phyloP scores from a whole-genome alignment of 2,888 invertebrate genomes.

The Nomada fabriciana region DNA sequence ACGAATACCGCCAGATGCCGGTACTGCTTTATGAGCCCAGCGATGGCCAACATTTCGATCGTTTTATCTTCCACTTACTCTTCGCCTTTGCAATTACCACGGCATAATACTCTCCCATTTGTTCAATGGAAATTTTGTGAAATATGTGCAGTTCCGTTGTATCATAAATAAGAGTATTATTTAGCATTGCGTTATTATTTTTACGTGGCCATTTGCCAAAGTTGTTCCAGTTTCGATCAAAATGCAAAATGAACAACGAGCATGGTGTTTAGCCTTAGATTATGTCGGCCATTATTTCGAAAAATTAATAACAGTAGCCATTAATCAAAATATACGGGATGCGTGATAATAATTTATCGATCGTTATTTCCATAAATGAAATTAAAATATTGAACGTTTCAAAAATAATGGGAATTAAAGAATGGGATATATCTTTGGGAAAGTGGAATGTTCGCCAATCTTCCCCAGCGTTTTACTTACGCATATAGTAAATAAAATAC shows the following conservation, averaged over 20 bases:
- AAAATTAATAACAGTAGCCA: conserved; percentile 37
- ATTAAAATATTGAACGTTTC: conserved; percentile 21
- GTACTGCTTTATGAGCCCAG: conserved; percentile 80
- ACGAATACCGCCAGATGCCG: conserved; percentile 78
- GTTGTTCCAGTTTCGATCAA: conserved; percentile 17
- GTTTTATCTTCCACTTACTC: conserved; percentile 76
- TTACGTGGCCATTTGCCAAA: conserved; percentile 34
- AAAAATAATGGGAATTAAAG: neutral
- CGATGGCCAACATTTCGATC: conserved; percentile 77
- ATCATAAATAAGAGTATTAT: conserved; percentile 45
- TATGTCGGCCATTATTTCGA: conserved; percentile 23
- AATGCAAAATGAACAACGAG: conserved; percentile 38
- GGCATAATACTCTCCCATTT: conserved; percentile 56
- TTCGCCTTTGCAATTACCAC: conserved; percentile 45
- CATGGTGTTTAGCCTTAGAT: conserved; percentile 47
- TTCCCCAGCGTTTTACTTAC: neutral
- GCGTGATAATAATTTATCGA: conserved; percentile 17
- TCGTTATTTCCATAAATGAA: conserved; percentile 16
- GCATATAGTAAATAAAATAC: neutral
- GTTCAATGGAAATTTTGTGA: conserved; percentile 43
- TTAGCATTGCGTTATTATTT: conserved; percentile 52
- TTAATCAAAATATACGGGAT: conserved; percentile 23
- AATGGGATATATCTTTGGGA: neutral
- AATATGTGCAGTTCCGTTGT: conserved; percentile 28
- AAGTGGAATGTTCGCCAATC: neutral